These are phyloP conservation scores for Gryon sp. DNA, from an alignment of 1,140 invertebrate genomes.

Conservation along the genomic window DNA sequence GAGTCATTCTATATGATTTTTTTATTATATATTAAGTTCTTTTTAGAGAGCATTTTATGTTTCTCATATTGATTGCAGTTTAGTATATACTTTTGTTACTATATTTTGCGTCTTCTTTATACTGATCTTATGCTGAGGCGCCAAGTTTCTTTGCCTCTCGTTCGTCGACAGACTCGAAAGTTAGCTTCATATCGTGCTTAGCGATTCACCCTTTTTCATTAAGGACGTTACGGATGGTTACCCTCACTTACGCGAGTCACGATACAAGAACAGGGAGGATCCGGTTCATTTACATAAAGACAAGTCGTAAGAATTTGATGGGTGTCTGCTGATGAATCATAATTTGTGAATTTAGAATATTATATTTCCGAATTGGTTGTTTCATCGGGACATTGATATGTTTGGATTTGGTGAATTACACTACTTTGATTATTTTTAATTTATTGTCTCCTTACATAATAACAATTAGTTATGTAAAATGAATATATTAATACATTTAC, in stretches of 20 bases:
- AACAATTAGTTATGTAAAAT: constrained; percentile 1
- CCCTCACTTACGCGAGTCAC: constrained; percentile 49
- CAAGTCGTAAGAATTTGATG: constrained; percentile 50
- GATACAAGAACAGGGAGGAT: constrained; percentile 51
- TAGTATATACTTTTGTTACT: not conserved
- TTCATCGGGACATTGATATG: constrained; percentile 15
- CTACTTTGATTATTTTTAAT: too few species aligned
- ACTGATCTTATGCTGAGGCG: not conserved
- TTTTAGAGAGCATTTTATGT: too few species aligned
- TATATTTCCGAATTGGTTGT: constrained; percentile 15
- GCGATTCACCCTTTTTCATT: constrained; percentile 71
- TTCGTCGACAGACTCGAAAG: constrained; percentile 40
- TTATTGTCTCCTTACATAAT: too few species aligned
- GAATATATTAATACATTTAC: too few species aligned
- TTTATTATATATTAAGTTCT: too few species aligned
- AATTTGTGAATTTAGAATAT: constrained; percentile 23
- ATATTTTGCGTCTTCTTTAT: not conserved
- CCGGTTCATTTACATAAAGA: constrained; percentile 60
- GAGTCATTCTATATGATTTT: too few species aligned
- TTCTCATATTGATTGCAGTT: constrained; percentile 11
- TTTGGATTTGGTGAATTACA: constrained; percentile 16
- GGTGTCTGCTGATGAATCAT: constrained; percentile 51
- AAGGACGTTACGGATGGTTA: constrained; percentile 70
- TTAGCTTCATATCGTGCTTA: constrained; percentile 64
- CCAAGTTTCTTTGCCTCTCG: constrained; percentile 29